Conservation (phyloP, 2,888 invertebrate genomes). For the Cyclophora albipunctata region DNA sequence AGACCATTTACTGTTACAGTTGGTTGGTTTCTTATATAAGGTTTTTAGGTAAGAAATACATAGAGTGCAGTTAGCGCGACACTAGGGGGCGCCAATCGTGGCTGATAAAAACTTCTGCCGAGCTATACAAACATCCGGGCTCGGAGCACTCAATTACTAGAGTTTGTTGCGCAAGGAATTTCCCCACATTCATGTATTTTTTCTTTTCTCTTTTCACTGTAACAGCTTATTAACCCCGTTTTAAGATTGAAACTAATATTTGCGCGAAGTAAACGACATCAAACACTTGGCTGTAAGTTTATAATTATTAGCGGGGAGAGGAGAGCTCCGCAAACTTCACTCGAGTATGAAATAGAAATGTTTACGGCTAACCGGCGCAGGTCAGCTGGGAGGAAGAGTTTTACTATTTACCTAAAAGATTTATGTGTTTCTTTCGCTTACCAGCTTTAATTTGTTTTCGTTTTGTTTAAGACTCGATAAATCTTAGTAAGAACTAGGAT, state of each 20-base stretch:
- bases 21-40: slow-evolving; percentile 26
- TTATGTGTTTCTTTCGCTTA: slow-evolving; percentile 21
- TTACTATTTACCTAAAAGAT: slow-evolving; percentile 22
- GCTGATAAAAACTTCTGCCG: slow-evolving; percentile 59
- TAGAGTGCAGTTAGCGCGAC: slow-evolving; percentile 46
- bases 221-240: slow-evolving; percentile 45
- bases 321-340: slow-evolving; percentile 13
- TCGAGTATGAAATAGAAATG: slow-evolving; percentile 20
- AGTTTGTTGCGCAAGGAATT: slow-evolving; percentile 55
- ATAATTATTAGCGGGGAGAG: slow-evolving; percentile 14
- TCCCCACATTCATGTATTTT: slow-evolving; percentile 41
- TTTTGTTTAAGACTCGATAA: slow-evolving; percentile 20
- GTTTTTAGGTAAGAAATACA: slow-evolving; percentile 26
- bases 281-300: slow-evolving; percentile 22
- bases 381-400: slow-evolving; percentile 18
- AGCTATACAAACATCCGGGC: slow-evolving; percentile 60
- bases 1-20: slow-evolving; percentile 23
- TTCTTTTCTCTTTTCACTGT: slow-evolving; percentile 27
- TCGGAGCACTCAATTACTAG: slow-evolving; percentile 60
- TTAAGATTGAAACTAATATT: slow-evolving; percentile 34
- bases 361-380: slow-evolving; percentile 17
- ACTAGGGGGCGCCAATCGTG: slow-evolving; percentile 49
- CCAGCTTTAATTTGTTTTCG: slow-evolving; percentile 24
- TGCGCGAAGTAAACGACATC: slow-evolving; percentile 27
- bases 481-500: slow-evolving; percentile 14